Base-by-base conservation (phyloP, 1,140 invertebrate genomes). In the Globodera ellingtonae region DNA sequence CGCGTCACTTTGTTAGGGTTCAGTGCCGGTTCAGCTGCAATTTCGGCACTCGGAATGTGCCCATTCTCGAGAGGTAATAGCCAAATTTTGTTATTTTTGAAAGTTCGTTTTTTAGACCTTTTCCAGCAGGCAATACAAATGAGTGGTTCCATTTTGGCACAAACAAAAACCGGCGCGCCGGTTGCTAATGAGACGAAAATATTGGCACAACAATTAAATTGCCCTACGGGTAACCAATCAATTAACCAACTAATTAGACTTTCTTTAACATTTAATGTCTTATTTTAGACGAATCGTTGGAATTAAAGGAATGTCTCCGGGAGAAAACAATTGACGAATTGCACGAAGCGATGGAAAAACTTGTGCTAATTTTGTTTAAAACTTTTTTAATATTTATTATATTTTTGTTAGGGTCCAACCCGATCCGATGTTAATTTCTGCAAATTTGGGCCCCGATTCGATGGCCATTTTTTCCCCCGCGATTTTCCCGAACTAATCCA, bases 121-220 rank as follows among this genome's bases (percentile, higher is more conserved):
- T 85, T 84, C 72, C 52, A 75, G 24, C 84, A 84, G 77, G 77
- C 69, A 5, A 71, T 84, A n/a, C 83, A 84, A 82, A 73, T 83
- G 18, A 86, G 84, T 67, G 83, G 83, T 10, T 82, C 79, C 52
- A 65, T 59, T n/a, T 82, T 84, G 52, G 56, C 56, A 21, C 78
- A 85, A 72, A 79, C 71, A 72, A 59, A 24, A 8, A 75, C 52
- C 8, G 81, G 72, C 46, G 71, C 70, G 13, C 56, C 44, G 48
- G 73, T 79, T 8, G 74, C 82, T 4, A 78, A 65, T 62, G 75
- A 73, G 18, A 85, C 83, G 7, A 77, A 82, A 79, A n/a, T 62
- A 6, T 24, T 84, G 66, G 83, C 74, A 13, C 75, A 72, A 46
- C 50, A 69, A 47, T 62, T 84, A 9, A 70, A 75, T 21, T 84